Base-by-base conservation (phyloP, 2,888 invertebrate genomes). In the Ganaspis brasiliensis region DNA sequence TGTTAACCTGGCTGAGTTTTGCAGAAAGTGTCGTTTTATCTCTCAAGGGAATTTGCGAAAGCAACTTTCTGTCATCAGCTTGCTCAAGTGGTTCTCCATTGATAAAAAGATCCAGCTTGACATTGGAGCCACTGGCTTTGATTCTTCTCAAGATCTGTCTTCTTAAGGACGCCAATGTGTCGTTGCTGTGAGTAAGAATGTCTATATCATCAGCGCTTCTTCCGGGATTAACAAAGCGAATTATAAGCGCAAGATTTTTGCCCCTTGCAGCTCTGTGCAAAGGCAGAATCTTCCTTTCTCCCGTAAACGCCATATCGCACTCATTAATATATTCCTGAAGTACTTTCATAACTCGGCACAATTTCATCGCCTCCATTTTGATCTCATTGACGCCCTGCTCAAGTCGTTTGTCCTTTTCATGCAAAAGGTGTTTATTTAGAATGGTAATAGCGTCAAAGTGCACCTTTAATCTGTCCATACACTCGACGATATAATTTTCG, bases 291-390 rank as follows among this genome's bases (percentile, higher is more conserved):
- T 96, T 96, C 82, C 99, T 93, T 91, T 99, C 98, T 52, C 97
- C 97, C 70, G 95, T 94, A 92, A 96, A 97, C 82, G 95, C 95
- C 86, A 95, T 95, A 93, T 98, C 98, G 93, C 98, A 98, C 92
- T 98, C 98, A 87, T 96, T 96, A 81, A 99, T 95, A 91, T 99
- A 99, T 92, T 98, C 98, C 91, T 97, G 96, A 88, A 99, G 94
- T 88, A 98, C 98, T 92, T 97, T 96, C 92, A 99, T 94, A 74
- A 99, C 96, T 84, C 98, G 95, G 91, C 97, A 97, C 96, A 98
- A 97, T 92, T 97, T 95, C 78, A 95, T 94, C 6, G 96, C 95
- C 91, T 97, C 97, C 76, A 93, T 92, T 85, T 93, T 91, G 74
- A 95, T 93, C 80, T 94, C 92, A 81, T 92, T 92, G 31, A 91